Conservation (phyloP, 2,797 vertebrate species). For the Argentina silus region DNA sequence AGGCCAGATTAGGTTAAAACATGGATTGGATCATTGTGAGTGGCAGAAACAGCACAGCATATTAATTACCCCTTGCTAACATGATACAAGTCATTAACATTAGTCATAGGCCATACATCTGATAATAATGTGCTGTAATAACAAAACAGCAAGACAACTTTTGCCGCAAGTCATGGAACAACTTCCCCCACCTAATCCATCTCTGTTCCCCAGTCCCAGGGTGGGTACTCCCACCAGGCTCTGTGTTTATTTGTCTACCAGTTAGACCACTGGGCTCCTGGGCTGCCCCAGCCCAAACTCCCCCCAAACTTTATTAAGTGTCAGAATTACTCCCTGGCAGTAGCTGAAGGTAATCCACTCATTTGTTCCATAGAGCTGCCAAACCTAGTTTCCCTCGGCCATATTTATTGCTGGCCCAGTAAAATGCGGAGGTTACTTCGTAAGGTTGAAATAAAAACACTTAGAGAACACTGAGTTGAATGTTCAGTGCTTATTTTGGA, state of each 20-base stretch:
- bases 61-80: not conserved
- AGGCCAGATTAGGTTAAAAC: not conserved
- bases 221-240: conserved; percentile 49
- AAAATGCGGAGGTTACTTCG: conserved; percentile 45
- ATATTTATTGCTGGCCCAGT: conserved; percentile 64
- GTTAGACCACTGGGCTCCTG: conserved; percentile 75
- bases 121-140: not conserved
- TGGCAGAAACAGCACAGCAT: not conserved
- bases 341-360: conserved; percentile 80
- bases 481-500: conserved; percentile 4
- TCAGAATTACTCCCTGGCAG: conserved; percentile 81
- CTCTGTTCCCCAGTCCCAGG: conserved; percentile 28
- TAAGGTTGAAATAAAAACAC: conserved; percentile 48
- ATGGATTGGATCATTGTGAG: not conserved
- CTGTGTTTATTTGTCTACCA: conserved; percentile 78
- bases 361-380: conserved; percentile 81
- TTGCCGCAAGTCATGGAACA: not conserved
- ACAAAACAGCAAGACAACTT: conserved; percentile 3
- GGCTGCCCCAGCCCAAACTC: conserved; percentile 46
- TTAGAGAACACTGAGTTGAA: conserved; percentile 22
- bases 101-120: no score
- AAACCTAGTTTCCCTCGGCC: conserved; percentile 74
- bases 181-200: not conserved
- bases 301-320: conserved; percentile 79
- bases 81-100: not conserved